A percentile compares a stretch with the other conserved stretches of the same genome.
These are phyloP conservation scores for Drosophila prostipennis DNA, from an alignment of 2,888 invertebrate genomes.

Conservation along the genomic window DNA sequence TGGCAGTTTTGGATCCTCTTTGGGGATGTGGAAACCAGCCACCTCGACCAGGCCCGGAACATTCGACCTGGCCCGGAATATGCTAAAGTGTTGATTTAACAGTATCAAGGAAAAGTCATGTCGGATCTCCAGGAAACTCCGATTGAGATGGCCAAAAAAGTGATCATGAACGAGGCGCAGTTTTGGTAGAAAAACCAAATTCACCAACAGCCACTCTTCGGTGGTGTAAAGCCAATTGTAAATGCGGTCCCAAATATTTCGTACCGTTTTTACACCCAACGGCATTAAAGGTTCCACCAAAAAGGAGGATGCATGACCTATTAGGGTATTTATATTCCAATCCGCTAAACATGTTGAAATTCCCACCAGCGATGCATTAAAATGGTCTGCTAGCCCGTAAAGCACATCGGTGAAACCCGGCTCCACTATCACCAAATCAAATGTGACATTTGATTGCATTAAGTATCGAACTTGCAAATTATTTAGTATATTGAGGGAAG, in stretches of 20 bases:
- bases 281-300: slow-evolving; percentile 72
- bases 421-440: slow-evolving; percentile 81
- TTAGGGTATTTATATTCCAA: slow-evolving; percentile 67
- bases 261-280: slow-evolving; percentile 59
- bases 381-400: slow-evolving; percentile 74
- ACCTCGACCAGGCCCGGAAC: slow-evolving; percentile 82
- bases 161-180: slow-evolving; percentile 46
- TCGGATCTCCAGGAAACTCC: slow-evolving; percentile 58
- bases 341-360: slow-evolving; percentile 67
- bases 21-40: slow-evolving; percentile 81
- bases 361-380: slow-evolving; percentile 76
- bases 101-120: slow-evolving; percentile 75
- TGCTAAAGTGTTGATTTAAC: slow-evolving; percentile 80
- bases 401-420: slow-evolving; percentile 79
- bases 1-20: slow-evolving; percentile 64
- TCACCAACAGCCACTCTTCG: slow-evolving; percentile 65
- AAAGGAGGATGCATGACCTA: slow-evolving; percentile 70
- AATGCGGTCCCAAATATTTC: slow-evolving; percentile 76
- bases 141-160: slow-evolving; percentile 59
- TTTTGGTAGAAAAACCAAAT: slow-evolving; percentile 66
- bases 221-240: slow-evolving; percentile 67
- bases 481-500: slow-evolving; percentile 45
- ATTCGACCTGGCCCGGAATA: slow-evolving; percentile 75
- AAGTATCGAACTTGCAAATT: slow-evolving; percentile 58
- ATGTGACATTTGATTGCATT: slow-evolving; percentile 73